Conservation (phyloP, 2,888 invertebrate species). For the Myopa tessellatipennis region DNA sequence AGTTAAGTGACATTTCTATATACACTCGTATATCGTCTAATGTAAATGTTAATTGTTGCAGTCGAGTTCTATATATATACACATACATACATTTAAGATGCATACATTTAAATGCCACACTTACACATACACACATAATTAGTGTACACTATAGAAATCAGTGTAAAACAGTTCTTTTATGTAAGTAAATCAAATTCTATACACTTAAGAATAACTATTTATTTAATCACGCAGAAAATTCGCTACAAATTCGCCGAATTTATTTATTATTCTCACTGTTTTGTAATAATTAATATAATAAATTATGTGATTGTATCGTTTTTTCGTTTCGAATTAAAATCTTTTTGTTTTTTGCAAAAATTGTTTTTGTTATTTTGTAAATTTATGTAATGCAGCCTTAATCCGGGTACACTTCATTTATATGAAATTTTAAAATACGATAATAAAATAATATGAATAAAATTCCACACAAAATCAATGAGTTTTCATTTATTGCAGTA, state of each 20-base stretch:
- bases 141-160: too few relatives aligned
- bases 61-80: neutral
- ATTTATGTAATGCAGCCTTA: too few relatives aligned
- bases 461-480: neutral
- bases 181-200: slow-evolving; percentile 22
- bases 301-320: neutral
- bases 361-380: too few relatives aligned
- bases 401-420: too few relatives aligned
- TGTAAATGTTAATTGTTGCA: neutral
- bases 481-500: too few relatives aligned
- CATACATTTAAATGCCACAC: neutral
- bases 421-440: too few relatives aligned
- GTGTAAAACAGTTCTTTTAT: neutral
- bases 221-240: neutral
- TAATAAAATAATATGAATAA: neutral
- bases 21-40: neutral
- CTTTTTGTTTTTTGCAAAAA: too few relatives aligned
- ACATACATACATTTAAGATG: neutral
- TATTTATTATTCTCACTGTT: neutral
- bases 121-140: too few relatives aligned
- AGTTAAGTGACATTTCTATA: slow-evolving; percentile 25
- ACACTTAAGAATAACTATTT: slow-evolving; percentile 7
- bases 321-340: neutral
- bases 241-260: neutral
- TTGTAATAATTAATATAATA: neutral